Evolutionary conservation across 1,140 invertebrate genomes (phyloP).

Genomic region (Drosophila baimaii): DNA sequence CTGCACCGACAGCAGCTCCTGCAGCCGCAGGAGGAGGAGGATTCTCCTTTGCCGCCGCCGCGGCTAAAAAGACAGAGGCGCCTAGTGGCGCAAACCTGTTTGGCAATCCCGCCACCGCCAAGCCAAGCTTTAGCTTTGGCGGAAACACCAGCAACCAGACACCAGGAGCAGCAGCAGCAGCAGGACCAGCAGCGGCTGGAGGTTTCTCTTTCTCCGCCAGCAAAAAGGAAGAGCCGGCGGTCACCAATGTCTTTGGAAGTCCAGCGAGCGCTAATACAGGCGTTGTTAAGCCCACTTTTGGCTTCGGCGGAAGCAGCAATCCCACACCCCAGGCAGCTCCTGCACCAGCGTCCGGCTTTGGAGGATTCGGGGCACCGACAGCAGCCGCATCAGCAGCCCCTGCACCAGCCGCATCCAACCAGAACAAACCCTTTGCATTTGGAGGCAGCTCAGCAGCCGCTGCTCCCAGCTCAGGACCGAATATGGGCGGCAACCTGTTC

Average conservation of each 20-base stretch:
- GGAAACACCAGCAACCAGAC: slow-evolving; percentile 15
- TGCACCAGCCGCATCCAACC: not conserved
- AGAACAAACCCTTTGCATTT: slow-evolving; percentile 64
- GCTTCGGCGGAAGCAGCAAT: slow-evolving; percentile 17
- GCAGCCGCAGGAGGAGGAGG: slow-evolving; percentile 48
- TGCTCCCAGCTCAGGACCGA: not conserved
- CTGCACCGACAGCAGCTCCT: slow-evolving; percentile 4
- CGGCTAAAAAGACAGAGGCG: slow-evolving; percentile 26
- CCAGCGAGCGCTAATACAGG: slow-evolving; percentile 9
- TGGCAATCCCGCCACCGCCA: slow-evolving; percentile 17
- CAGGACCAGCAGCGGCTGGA: slow-evolving; percentile 8
- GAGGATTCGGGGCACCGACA: slow-evolving; percentile 47
- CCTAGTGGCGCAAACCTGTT: slow-evolving; percentile 36
- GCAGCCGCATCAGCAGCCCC: not conserved
- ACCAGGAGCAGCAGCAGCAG: not conserved
- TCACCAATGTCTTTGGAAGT: slow-evolving; percentile 22
- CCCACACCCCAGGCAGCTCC: not conserved
- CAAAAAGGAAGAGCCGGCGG: slow-evolving; percentile 17
- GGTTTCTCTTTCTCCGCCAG: slow-evolving; percentile 21
- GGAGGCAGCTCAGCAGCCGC: slow-evolving; percentile 24
- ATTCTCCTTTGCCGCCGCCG: slow-evolving; percentile 52
- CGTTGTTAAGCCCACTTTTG: slow-evolving; percentile 16
- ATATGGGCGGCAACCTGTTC: slow-evolving; percentile 56
- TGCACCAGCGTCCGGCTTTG: slow-evolving; percentile 22
- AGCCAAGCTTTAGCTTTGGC: slow-evolving; percentile 55